phyloP scores from a whole-genome alignment of 2,113 vertebrate species.

The Trematocara unimaculatum region DNA sequence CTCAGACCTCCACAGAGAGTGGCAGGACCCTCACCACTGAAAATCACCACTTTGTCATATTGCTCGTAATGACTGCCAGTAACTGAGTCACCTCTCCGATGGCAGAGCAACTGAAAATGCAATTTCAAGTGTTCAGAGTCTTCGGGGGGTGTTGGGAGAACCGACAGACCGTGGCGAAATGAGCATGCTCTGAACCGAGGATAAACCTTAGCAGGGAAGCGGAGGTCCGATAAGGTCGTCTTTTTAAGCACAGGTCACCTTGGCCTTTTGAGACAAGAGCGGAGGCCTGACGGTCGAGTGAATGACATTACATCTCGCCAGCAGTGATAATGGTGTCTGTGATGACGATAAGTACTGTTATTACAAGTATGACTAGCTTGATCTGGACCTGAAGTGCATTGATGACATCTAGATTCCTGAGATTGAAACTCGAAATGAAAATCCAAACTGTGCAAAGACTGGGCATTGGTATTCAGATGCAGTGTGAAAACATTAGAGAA shows the following conservation, averaged over 20 bases:
- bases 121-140: conserved; percentile 16
- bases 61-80: neutral
- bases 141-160: neutral
- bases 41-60: conserved; percentile 6
- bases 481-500: neutral
- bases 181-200: neutral
- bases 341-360: conserved; percentile 12
- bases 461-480: neutral
- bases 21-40: neutral
- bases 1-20: neutral
- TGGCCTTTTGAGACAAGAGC: neutral
- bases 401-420: neutral
- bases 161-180: conserved; percentile 1
- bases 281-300: neutral
- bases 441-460: neutral
- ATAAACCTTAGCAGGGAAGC: neutral
- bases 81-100: conserved; percentile 10
- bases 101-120: conserved; percentile 1
- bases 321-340: neutral
- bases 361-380: neutral
- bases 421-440: neutral
- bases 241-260: conserved; percentile 11
- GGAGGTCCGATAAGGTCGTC: neutral
- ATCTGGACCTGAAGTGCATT: neutral
- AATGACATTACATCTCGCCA: neutral